Percentiles rank a stretch among this genome's conserved stretches.
phyloP scores from a whole-genome alignment of 2,113 vertebrate genomes.

The Lepidothrix coronata region DNA sequence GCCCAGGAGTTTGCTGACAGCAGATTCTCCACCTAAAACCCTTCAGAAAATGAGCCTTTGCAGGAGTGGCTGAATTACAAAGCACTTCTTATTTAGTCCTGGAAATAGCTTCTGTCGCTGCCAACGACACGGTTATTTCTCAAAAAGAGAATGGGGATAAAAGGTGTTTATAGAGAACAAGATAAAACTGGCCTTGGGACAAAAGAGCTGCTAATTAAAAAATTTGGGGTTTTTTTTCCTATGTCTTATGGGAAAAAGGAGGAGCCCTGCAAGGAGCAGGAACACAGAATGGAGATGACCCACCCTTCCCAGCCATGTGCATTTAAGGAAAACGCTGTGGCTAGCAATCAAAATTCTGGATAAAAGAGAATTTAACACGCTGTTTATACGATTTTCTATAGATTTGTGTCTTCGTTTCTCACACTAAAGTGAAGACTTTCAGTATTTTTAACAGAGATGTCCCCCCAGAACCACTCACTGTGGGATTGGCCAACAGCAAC shows the following conservation, averaged over 20 bases:
- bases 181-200: not conserved
- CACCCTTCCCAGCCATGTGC: not conserved
- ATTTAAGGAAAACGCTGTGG: not conserved
- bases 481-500: not conserved
- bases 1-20: not conserved
- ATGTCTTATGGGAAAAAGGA: not conserved
- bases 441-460: not conserved
- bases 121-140: not conserved
- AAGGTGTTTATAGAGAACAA: not conserved
- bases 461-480: not conserved
- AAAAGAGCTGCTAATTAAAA: not conserved
- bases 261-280: not conserved
- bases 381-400: not conserved
- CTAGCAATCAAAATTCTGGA: not conserved
- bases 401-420: not conserved
- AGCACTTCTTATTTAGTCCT: not conserved
- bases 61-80: not conserved
- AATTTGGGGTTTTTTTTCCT: not conserved
- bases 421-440: not conserved
- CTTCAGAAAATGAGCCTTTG: not conserved
- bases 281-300: not conserved
- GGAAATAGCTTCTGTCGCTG: not conserved
- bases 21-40: not conserved
- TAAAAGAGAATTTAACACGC: not conserved
- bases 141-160: not conserved